Base-by-base conservation (phyloP, 2,113 vertebrate species). In the Myrmophylax atrothorax region DNA sequence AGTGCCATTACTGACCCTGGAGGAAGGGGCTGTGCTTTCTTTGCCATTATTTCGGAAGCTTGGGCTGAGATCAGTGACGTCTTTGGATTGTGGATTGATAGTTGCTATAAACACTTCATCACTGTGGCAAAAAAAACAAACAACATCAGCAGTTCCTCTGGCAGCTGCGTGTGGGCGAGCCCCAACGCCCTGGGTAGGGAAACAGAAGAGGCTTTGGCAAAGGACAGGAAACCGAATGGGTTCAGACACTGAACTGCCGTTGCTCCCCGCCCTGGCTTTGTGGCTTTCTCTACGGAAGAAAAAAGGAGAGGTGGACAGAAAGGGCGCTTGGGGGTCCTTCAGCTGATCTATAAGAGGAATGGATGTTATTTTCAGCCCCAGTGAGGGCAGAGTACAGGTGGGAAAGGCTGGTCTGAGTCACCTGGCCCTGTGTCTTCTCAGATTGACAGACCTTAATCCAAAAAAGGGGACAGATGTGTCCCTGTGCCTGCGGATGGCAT, bases 71-170 rank as follows among this genome's bases (percentile, higher is more conserved):
- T 87, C 73, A 86, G 60, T 67, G 88, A 70, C 69, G 67, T 25
- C 81, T 5, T 90, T 58, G 68, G 90, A 29, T 60, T 92, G 82
- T 6, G 14, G 76, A 52, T 64, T 1, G 24, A 70, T 90, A 83
- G 96, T 96, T 96, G 96, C 94, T 96, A 97, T 92, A 93, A 96
- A 96, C 96, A 96, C 31, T 90, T 84, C 56, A 72, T 92, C 56
- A 35, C 75, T 29, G 79, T 81, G 92, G 88, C 90, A 86, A 38
- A 91, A 38, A 88, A 85, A 84, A 70, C 93, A 93, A 96, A 93
- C 88, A 92, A 55, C 75, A 75, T 66, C 63, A 62, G 35, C 35
- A 12, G 20, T 90, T 95, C 47, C 95, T 84, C 73, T 68, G 73
- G 80, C 58, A 72, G 80, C 68, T 87, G 76, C 40, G 72, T 26